Percentiles rank a stretch among this genome's conserved stretches.
Evolutionary conservation across 2,113 vertebrate genomes (phyloP).

Genomic region (Plotosus lineatus): DNA sequence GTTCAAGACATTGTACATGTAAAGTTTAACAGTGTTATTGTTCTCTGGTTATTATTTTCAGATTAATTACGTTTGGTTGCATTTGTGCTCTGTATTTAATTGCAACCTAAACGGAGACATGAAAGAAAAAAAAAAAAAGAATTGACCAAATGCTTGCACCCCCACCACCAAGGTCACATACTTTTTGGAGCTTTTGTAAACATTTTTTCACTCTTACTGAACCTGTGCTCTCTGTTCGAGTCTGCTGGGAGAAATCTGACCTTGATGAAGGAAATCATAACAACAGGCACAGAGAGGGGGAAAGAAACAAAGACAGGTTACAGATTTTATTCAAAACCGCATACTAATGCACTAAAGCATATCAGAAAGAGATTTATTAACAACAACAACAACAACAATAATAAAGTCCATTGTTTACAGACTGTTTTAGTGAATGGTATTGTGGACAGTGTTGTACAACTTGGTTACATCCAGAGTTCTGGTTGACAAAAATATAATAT

Average conservation of each 20-base stretch:
- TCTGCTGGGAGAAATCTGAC: slow-evolving; percentile 24
- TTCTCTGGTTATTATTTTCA: slow-evolving; percentile 43
- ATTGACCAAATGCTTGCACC: slow-evolving; percentile 27
- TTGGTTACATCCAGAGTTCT: background rate
- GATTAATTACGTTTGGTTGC: slow-evolving; percentile 44
- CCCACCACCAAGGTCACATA: slow-evolving; percentile 11
- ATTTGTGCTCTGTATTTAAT: slow-evolving; percentile 59
- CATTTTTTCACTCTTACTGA: slow-evolving; percentile 11
- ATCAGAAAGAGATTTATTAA: background rate
- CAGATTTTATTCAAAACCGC: background rate
- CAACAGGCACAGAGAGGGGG: slow-evolving; percentile 13
- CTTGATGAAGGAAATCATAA: slow-evolving; percentile 34
- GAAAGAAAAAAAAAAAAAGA: slow-evolving; percentile 22
- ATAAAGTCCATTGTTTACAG: background rate
- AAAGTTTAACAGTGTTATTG: slow-evolving; percentile 53
- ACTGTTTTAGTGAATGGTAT: background rate
- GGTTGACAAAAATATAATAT: background rate
- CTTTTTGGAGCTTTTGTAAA: slow-evolving; percentile 30
- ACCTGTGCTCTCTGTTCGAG: slow-evolving; percentile 8
- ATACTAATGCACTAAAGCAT: slow-evolving; percentile 14
- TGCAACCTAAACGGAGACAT: slow-evolving; percentile 32
- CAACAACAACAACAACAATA: background rate
- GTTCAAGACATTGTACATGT: slow-evolving; percentile 54
- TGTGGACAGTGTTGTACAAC: background rate
- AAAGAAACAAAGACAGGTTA: slow-evolving; percentile 2